Percentiles rank a stretch among this genome's conserved stretches.
Conservation (phyloP, 2,113 vertebrate species). For the Tinamus guttatus region DNA sequence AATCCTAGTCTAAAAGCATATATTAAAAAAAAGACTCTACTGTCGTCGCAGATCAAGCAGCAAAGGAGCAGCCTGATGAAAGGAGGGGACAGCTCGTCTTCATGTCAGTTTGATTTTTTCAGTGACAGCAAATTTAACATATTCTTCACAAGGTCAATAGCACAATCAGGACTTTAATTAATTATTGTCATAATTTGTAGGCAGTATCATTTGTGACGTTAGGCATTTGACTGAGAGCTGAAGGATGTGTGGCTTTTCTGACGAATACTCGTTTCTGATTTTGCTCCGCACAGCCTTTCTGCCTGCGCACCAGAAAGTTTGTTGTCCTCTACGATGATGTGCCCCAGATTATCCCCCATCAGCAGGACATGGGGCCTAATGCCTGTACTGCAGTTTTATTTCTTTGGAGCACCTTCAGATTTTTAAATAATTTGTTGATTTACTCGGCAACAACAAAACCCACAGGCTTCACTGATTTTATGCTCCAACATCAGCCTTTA, state of each 20-base stretch:
- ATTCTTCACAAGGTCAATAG: background rate
- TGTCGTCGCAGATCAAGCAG: slow-evolving; percentile 35
- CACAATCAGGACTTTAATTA: background rate
- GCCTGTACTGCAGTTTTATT: background rate
- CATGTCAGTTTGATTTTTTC: background rate
- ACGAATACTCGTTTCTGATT: background rate
- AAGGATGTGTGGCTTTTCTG: background rate
- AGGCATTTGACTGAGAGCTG: background rate
- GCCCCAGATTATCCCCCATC: background rate
- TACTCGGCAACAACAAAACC: background rate
- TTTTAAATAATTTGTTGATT: slow-evolving; percentile 33
- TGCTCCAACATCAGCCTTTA: background rate
- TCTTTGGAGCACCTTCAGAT: background rate
- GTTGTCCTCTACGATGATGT: background rate
- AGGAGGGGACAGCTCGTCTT: background rate
- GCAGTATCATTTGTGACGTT: fast-evolving
- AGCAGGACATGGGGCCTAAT: background rate
- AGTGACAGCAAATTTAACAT: background rate
- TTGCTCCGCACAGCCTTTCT: background rate
- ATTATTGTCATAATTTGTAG: background rate
- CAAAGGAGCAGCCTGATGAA: background rate
- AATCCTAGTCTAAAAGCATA: slow-evolving; percentile 37
- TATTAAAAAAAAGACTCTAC: slow-evolving; percentile 19
- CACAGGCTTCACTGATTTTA: background rate
- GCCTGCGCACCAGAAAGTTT: background rate